Base-by-base conservation (phyloP, 2,888 invertebrate species). In the Argyresthia goedartella region DNA sequence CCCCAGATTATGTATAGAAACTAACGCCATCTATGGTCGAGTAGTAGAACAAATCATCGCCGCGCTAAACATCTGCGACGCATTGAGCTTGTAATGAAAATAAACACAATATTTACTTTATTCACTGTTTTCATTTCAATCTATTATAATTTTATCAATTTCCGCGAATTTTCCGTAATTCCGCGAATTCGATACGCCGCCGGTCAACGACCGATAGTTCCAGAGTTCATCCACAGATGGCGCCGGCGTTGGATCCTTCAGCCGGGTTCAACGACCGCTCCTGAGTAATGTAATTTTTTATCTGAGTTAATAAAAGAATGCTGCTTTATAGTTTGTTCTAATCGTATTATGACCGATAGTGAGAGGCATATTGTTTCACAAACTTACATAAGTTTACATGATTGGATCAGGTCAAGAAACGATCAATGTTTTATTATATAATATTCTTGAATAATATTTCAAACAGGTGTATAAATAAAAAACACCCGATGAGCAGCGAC, bases 341-440 rank as follows among this genome's bases (percentile, higher is more conserved):
- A 78, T 75, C 78, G 80, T 70, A 15, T 79, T 54, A 59, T 72
- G 76, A 73, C 78, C 69, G 69, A 66, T 67, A 67, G 63, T 57
- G 52, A 55, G 15, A 15, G 35, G n/a, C 33, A 33, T 25, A 48
- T 11, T 33, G 25, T 11, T 47, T 25, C 46, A 11, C n/a, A 16
- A 8, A 10, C 25, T 25, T 6, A 25, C 2, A 4, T 25, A 25
- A 2, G 3, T 25, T 25, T 4, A 25, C 25, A 25, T 6, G 25
- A 25, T 25, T 25, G 2, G 25, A 25, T 4, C 25, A 25, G 25
- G 25, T 25, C 25, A 25, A 25, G 25, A 25, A 4, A 4, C 25
- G n/a, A 25, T 25, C 6, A 4, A 25, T 25, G 2, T 25, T 25
- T 25, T 25, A 25, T 25, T 2, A 6, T 6, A n/a, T n/a, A n/a